Base-by-base conservation (phyloP, 2,797 vertebrate species). In the Ciconia nigra region DNA sequence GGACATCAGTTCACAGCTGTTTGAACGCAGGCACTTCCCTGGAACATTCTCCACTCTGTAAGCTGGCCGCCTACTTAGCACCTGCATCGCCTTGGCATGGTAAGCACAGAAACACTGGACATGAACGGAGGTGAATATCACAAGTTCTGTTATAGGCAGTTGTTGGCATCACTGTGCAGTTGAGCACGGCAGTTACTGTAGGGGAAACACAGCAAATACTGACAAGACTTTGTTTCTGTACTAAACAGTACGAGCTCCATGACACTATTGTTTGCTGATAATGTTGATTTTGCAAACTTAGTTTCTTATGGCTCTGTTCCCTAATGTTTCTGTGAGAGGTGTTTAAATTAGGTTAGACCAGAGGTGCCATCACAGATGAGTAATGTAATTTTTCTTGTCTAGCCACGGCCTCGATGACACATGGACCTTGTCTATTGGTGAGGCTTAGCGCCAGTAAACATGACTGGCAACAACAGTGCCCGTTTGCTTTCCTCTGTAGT, bases 261-360 rank as follows among this genome's bases (percentile, higher is more conserved):
- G 47, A 80, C 28, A 35, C 52, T 3, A 2, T 3, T 77, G 62
- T 67, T 92, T 73, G 42, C 89, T 73, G 69, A 78, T 73, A 51
- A 58, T 10, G 71, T 47, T 11, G 76, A 19, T 73, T 91, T 96
- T 95, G 72, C 58, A 33, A 87, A 65, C 72, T 31, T n/a, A 17
- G 59, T 92, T 91, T 91, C 70, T 61, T 63, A 55, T 18, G 78
- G 70, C 74, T 94, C 24, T 19, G 5, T 91, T 92, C 57, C 69
- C n/a, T 63, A 20, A 6, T 57, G 58, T 57, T 95, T 90, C 62
- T 90, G 70, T 51, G 83, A 78, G 81, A 83, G 70, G 10, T 74
- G 47, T 93, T 91, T 51, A 25, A 87, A 85, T 67, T 41, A 61
- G 41, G 77, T 91, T 41, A 42, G 78, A 58, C 33, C n/a, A 67